Evolutionary conservation across 1,140 invertebrate genomes (phyloP).

Genomic region (Mylabris phalerata): DNA sequence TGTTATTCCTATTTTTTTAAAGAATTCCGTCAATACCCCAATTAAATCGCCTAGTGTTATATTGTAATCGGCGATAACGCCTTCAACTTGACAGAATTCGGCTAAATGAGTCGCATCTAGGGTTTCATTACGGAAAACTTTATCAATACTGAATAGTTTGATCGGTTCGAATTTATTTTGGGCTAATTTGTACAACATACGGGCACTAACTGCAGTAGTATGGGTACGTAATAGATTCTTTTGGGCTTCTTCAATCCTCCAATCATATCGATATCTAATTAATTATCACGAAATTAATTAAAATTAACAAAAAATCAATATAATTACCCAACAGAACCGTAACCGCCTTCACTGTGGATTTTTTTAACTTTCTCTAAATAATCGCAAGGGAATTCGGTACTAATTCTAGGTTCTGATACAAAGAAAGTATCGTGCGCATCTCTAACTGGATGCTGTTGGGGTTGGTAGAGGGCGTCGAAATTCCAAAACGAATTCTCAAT

Average conservation of each 20-base stretch:
- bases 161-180: constrained; percentile 75
- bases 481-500: constrained; percentile 99
- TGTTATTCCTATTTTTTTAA: constrained; percentile 89
- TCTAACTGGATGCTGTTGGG: constrained; percentile 97
- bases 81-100: constrained; percentile 99
- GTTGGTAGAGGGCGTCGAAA: constrained; percentile 97
- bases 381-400: constrained; percentile 72
- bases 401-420: constrained; percentile 72
- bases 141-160: constrained; percentile 98
- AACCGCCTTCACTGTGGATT: constrained; percentile 89
- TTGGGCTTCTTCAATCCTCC: constrained; percentile 92
- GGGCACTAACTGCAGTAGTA: constrained; percentile 93
- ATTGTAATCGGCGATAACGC: constrained; percentile 87
- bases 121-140: constrained; percentile 98
- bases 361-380: constrained; percentile 87
- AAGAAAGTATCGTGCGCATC: constrained; percentile 99
- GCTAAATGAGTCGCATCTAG: constrained; percentile 98
- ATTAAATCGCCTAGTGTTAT: constrained; percentile 93
- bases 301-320: too few relatives aligned
- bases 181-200: constrained; percentile 89
- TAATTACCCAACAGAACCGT: constrained; percentile 70
- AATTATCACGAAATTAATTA: too few relatives aligned
- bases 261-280: constrained; percentile 68
- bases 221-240: constrained; percentile 97
- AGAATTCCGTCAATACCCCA: constrained; percentile 85